Conservation (phyloP, 2,113 vertebrate genomes). For the Ariopsis seemanni region DNA sequence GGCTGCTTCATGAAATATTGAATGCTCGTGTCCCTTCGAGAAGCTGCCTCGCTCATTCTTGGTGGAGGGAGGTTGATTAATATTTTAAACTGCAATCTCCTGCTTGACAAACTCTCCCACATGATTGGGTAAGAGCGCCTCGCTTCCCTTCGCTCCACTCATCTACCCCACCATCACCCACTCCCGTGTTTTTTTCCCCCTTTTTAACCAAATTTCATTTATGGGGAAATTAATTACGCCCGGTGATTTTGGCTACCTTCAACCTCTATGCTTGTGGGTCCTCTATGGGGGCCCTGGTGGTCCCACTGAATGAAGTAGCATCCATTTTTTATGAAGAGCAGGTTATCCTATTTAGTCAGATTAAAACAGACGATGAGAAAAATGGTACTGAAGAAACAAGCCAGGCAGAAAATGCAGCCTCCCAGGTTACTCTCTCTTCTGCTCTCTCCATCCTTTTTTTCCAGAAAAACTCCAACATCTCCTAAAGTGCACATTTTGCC, state of each 20-base stretch:
- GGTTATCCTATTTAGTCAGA: slow-evolving; percentile 83
- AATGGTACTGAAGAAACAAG: slow-evolving; percentile 60
- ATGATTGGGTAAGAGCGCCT: slow-evolving; percentile 76
- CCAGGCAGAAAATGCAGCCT: slow-evolving; percentile 59
- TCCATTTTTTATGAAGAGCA: slow-evolving; percentile 83
- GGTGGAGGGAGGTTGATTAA: slow-evolving; percentile 71
- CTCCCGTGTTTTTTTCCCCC: slow-evolving; percentile 27
- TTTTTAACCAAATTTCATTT: slow-evolving; percentile 69
- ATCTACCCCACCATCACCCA: slow-evolving; percentile 43
- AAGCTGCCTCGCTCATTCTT: slow-evolving; percentile 70
- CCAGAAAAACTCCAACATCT: not conserved
- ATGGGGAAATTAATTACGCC: slow-evolving; percentile 74
- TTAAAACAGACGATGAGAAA: slow-evolving; percentile 70
- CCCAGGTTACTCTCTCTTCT: slow-evolving; percentile 27
- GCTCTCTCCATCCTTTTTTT: not conserved
- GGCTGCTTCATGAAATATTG: slow-evolving; percentile 79
- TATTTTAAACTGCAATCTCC: slow-evolving; percentile 83
- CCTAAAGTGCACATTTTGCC: slow-evolving; percentile 54
- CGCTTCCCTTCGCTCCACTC: slow-evolving; percentile 50
- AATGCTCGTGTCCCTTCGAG: slow-evolving; percentile 76
- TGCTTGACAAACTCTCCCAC: slow-evolving; percentile 82
- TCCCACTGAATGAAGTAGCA: slow-evolving; percentile 76
- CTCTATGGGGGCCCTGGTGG: slow-evolving; percentile 60
- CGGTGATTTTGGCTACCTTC: slow-evolving; percentile 65
- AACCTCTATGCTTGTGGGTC: slow-evolving; percentile 49